Percentiles rank a stretch among this genome's conserved stretches.
Evolutionary conservation across 2,113 vertebrate genomes (phyloP).

Genomic region (Toxotes chatareus): DNA sequence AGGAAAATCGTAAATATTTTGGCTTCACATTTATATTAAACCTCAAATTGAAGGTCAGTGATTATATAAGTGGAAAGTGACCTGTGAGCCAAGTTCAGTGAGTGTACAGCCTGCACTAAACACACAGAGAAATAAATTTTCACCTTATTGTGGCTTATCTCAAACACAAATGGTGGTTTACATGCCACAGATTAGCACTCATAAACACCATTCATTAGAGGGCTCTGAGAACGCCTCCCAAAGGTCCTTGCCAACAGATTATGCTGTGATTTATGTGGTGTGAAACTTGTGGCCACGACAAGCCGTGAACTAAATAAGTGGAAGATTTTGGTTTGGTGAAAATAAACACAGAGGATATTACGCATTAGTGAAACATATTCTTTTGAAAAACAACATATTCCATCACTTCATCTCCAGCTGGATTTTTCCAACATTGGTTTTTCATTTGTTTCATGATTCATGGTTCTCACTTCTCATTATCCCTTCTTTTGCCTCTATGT

Average conservation of each 20-base stretch:
- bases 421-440: conserved; percentile 53
- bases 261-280: conserved; percentile 80
- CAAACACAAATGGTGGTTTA: conserved; percentile 66
- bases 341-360: conserved; percentile 78
- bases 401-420: conserved; percentile 67
- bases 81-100: conserved; percentile 41
- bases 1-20: conserved; percentile 27
- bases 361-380: conserved; percentile 67
- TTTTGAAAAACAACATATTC: conserved; percentile 63
- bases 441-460: conserved; percentile 54
- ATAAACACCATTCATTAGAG: conserved; percentile 79
- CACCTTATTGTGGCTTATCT: conserved; percentile 75
- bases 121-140: conserved; percentile 49
- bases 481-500: conserved; percentile 19
- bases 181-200: conserved; percentile 73
- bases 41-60: conserved; percentile 27
- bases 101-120: conserved; percentile 25
- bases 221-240: conserved; percentile 44
- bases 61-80: conserved; percentile 32
- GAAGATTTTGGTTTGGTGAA: conserved; percentile 67
- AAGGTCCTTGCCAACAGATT: conserved; percentile 76
- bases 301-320: conserved; percentile 71
- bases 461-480: conserved; percentile 38
- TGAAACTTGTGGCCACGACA: conserved; percentile 71
- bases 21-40: conserved; percentile 5